Evolutionary conservation across 2,888 invertebrate genomes (phyloP), one percentile per base, ranked within the genome.

Genomic region (Stramonita haemastoma): DNA sequence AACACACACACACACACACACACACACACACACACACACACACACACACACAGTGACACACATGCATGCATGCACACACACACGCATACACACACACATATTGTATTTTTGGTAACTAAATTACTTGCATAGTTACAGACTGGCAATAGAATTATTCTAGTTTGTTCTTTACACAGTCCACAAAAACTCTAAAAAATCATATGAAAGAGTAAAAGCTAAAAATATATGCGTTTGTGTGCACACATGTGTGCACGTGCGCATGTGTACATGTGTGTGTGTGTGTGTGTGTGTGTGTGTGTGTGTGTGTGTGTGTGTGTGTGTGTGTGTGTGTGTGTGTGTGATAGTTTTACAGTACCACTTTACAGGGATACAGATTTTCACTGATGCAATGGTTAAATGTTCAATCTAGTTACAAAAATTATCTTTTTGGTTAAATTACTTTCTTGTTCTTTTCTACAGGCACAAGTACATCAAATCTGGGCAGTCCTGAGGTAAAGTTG

Each of bases 401-500:
- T 19, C 15, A 60, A 2, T 15, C 22, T 73, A 11, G 73, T n/a
- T 4, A n/a, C n/a, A 29, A 11, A 2, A 22, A n/a, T 73, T 73
- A 8, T 73, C 1, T 73, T 26, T 73, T 29, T 73, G 13, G 2
- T 26, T 66, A 6, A 17, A 73, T 73, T 34, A 79, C 32, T 34
- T 79, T 34, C 32, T 79, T 17, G 0, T 83, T 46, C 26, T 46
- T 81, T 46, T 26, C 36, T 83, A 26, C 84, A 26, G 70, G 70
- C 1, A 29, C 73, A 77, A 6, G 56, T 34, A 36, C 60, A 66
- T 66, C 87, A 73, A 46, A 36, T 46, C 60, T n/a, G 66, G 22
- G 70, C 17, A 32, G 22, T 29, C 19, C 81, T 22, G 89, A 84
- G 89, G 89, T 84, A 70, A 22, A 26, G 17, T 26, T 66, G 66